Evolutionary conservation across 2,797 vertebrate species (phyloP).

Genomic region (Diglossa cyanea): DNA sequence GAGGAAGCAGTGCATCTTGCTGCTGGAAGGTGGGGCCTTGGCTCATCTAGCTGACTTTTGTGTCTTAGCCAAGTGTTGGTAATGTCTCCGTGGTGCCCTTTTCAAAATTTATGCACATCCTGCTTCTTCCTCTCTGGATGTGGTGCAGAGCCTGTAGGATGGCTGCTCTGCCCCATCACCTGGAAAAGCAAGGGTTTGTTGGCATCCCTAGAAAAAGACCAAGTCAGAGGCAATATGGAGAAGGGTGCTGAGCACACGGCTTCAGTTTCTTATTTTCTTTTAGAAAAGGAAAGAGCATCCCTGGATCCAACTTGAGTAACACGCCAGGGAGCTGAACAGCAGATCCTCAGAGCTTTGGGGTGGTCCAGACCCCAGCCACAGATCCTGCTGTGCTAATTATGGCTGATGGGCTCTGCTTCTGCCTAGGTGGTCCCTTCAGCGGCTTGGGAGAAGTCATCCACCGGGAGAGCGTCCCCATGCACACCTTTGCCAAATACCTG

Average conservation of each 20-base stretch:
- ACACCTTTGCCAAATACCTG: constrained; percentile 97
- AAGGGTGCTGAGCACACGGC: not conserved
- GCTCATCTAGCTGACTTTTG: not conserved
- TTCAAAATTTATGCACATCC: not conserved
- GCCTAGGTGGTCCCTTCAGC: constrained; percentile 92
- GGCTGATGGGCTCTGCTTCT: constrained; percentile 55
- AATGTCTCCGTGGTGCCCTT: not conserved
- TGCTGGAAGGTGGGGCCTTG: constrained; percentile 86
- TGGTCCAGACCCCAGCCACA: not conserved
- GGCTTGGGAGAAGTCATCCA: constrained; percentile 96
- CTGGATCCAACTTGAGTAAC: not conserved
- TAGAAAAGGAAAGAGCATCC: not conserved
- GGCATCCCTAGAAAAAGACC: not conserved
- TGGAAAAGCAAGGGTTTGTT: not conserved
- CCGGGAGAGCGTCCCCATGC: constrained; percentile 97
- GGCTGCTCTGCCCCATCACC: not conserved
- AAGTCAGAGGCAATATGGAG: not conserved
- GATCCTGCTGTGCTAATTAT: not conserved
- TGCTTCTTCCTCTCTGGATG: not conserved
- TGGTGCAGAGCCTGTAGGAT: not conserved
- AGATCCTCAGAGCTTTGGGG: not conserved
- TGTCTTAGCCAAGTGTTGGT: not conserved
- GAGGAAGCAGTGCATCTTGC: constrained; percentile 89
- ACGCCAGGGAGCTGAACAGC: not conserved
- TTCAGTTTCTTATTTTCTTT: not conserved